phyloP scores from a whole-genome alignment of 1,140 invertebrate species.

The Reticulitermes speratus region DNA sequence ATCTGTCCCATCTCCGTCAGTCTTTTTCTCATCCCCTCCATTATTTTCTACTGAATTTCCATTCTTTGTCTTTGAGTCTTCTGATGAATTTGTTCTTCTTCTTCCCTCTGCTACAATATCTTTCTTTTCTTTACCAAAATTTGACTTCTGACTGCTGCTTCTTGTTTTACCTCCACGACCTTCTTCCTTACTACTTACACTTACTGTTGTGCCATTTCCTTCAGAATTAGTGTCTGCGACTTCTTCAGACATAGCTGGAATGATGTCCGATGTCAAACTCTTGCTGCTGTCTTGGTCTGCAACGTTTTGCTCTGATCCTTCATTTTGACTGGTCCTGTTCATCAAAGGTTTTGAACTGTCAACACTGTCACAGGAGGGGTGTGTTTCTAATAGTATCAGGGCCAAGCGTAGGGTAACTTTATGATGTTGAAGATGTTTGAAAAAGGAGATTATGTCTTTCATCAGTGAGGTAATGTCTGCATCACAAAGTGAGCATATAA shows the following conservation, averaged over 20 bases:
- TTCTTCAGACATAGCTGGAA: background rate
- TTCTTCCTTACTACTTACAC: background rate
- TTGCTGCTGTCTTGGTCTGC: background rate
- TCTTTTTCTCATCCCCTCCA: slow-evolving; percentile 12
- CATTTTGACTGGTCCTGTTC: background rate
- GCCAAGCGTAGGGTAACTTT: slow-evolving; percentile 32
- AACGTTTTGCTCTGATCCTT: background rate
- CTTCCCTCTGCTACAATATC: background rate
- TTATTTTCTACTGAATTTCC: background rate
- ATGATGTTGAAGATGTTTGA: slow-evolving; percentile 35
- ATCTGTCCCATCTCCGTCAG: slow-evolving; percentile 16
- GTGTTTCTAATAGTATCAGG: slow-evolving; percentile 21
- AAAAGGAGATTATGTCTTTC: slow-evolving; percentile 31
- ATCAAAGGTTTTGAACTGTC: background rate
- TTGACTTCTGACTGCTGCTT: slow-evolving; percentile 4
- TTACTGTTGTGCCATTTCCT: background rate
- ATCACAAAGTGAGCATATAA: slow-evolving; percentile 33
- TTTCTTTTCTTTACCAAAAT: background rate
- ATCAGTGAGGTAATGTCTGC: slow-evolving; percentile 31
- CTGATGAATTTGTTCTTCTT: background rate
- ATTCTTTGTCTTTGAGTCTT: background rate
- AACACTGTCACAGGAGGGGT: background rate
- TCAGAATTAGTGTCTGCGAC: background rate
- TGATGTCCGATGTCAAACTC: background rate
- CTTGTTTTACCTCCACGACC: background rate